Evolutionary conservation across 2,797 vertebrate species (phyloP).

Genomic region (Neomorphus geoffroyi): DNA sequence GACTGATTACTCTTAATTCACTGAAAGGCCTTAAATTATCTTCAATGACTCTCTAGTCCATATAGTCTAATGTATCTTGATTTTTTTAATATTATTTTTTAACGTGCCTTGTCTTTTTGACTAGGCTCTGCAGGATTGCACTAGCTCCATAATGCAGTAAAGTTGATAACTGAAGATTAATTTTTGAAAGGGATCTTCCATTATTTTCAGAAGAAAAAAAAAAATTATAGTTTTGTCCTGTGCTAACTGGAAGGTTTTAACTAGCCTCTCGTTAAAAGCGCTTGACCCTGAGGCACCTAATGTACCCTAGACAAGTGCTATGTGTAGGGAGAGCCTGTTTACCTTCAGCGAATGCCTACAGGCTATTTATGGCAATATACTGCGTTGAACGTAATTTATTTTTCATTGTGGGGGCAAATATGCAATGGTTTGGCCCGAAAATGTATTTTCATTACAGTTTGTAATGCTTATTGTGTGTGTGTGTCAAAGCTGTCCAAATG

Average conservation of each 20-base stretch:
- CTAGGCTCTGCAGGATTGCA: conserved; percentile 97
- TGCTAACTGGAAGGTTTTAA: conserved; percentile 76
- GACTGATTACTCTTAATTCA: conserved; percentile 87
- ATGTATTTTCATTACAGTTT: conserved; percentile 76
- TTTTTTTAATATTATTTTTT: conserved; percentile 80
- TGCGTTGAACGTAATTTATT: conserved; percentile 79
- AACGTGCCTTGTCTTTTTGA: conserved; percentile 96
- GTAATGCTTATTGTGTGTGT: conserved; percentile 69
- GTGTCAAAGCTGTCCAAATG: conserved; percentile 70
- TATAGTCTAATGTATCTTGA: conserved; percentile 75
- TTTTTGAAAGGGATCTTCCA: conserved; percentile 81
- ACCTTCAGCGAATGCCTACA: conserved; percentile 64
- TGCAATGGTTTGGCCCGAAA: conserved; percentile 78
- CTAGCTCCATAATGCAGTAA: conserved; percentile 96
- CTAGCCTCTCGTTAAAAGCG: conserved; percentile 64
- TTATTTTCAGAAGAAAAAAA: conserved; percentile 70
- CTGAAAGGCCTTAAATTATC: conserved; percentile 98
- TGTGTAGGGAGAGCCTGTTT: conserved; percentile 69
- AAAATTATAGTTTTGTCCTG: conserved; percentile 74
- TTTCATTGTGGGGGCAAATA: conserved; percentile 79
- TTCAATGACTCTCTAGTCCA: conserved; percentile 91
- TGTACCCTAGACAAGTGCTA: conserved; percentile 62
- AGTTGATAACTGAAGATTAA: conserved; percentile 79
- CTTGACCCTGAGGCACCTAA: conserved; percentile 61
- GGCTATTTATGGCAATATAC: conserved; percentile 78